These are phyloP conservation scores for Boulengerochromis microlepis DNA, from an alignment of 2,113 vertebrate species.

Conservation along the genomic window DNA sequence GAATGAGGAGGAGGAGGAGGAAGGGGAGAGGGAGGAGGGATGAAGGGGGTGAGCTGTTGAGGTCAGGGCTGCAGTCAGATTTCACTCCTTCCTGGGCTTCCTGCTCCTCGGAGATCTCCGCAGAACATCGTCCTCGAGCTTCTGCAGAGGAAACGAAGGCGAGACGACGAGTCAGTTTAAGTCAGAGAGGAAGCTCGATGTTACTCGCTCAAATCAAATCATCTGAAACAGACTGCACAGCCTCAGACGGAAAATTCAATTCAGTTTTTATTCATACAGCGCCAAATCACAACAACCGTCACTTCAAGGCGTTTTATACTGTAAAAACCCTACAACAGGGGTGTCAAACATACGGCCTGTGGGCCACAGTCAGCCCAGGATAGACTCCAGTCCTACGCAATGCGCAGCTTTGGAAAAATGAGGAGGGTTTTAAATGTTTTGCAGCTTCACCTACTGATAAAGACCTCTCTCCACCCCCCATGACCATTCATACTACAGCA, in stretches of 20 bases:
- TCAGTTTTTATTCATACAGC: not conserved
- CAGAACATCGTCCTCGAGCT: slow-evolving; percentile 86
- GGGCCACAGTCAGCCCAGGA: not conserved
- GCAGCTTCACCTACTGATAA: not conserved
- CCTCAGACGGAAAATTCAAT: not conserved
- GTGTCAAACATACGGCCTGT: not conserved
- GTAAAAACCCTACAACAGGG: not conserved
- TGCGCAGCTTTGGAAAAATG: not conserved
- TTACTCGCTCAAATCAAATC: not conserved
- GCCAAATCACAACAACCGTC: not conserved
- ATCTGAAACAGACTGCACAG: not conserved
- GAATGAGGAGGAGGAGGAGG: not conserved
- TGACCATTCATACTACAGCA: not conserved
- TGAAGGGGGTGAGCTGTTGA: not conserved
- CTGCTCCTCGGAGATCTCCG: slow-evolving; percentile 92
- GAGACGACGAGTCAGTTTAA: not conserved
- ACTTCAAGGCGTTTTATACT: not conserved
- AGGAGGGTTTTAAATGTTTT: not conserved
- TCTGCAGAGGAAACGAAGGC: slow-evolving; percentile 18
- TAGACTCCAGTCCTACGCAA: not conserved
- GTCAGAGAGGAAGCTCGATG: not conserved
- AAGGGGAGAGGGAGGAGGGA: not conserved
- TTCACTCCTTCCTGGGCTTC: slow-evolving; percentile 89
- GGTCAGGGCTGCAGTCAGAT: slow-evolving; percentile 13
- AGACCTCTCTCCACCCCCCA: not conserved